Percentiles rank a stretch among this genome's conserved stretches.
Conservation (phyloP, 2,888 invertebrate species). For the Plebejus anna region DNA sequence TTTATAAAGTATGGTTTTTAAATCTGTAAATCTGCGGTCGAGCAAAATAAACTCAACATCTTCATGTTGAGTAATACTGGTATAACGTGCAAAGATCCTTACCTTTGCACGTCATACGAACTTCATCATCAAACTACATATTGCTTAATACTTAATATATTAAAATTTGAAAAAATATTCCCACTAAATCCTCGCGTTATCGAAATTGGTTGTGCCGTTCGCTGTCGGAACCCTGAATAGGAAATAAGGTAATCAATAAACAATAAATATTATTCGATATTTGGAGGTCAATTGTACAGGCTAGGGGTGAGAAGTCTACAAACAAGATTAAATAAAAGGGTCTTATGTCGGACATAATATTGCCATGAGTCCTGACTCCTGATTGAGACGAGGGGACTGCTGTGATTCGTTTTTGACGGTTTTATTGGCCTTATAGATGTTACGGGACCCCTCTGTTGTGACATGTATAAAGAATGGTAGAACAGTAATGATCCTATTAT, state of each 20-base stretch:
- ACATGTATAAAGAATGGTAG: slow-evolving; percentile 12
- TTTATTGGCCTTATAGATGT: slow-evolving; percentile 73
- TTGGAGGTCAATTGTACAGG: slow-evolving; percentile 11
- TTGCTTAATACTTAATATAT: too few relatives aligned
- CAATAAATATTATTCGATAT: slow-evolving; percentile 3
- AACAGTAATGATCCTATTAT: neutral
- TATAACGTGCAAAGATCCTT: too few relatives aligned
- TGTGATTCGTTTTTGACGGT: slow-evolving; percentile 69
- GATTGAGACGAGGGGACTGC: slow-evolving; percentile 60
- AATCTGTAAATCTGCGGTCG: too few relatives aligned
- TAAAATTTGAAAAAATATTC: too few relatives aligned
- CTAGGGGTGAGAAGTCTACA: slow-evolving; percentile 24
- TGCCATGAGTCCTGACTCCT: slow-evolving; percentile 36
- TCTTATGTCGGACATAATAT: slow-evolving; percentile 7
- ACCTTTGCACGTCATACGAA: too few relatives aligned
- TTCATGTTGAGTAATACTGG: too few relatives aligned
- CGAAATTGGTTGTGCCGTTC: neutral
- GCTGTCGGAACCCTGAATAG: neutral
- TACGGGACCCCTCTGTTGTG: slow-evolving; percentile 42
- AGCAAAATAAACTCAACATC: too few relatives aligned
- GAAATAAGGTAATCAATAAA: slow-evolving; percentile 13
- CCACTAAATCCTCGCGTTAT: too few relatives aligned
- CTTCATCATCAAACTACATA: too few relatives aligned
- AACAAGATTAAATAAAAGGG: slow-evolving; percentile 21
- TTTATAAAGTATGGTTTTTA: too few relatives aligned